Base-by-base conservation (phyloP, 1,140 invertebrate species). In the Listronotus oregonensis region DNA sequence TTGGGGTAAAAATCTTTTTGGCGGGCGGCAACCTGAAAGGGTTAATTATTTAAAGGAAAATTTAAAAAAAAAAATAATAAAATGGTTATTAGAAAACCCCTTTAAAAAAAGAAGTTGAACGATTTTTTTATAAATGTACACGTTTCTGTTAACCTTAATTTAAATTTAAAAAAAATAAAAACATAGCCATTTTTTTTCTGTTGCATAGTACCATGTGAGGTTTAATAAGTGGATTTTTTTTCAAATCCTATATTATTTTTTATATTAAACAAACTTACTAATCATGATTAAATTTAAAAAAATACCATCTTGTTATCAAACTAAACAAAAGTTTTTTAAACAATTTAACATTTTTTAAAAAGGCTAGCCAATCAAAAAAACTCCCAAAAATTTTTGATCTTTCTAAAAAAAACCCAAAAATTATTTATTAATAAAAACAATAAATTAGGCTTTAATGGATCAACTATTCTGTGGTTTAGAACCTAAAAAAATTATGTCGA, bases 1-100 rank as follows among this genome's bases (percentile, higher is more conserved):
- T 68, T 85, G 84, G 27, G 85, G 82, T 40, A 86, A 68, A 68
- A 86, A 74, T 73, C 82, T 84, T 70, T 86, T 73, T 88, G 85
- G 7, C 84, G 80, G 68, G 86, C 86, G 61, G 83, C 84, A 63
- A 87, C 85, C 86, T 87, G 70, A 46, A 46, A 32, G 32, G n/a
- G n/a, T 27, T 2, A 57, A 7, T 12, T 7, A n/a, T 6, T 9
- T 44, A 44, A 39, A 8, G 12, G 7, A 39, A 46, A 6, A 9
- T 9, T 9, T n/a, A 46, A 9, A 46, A 7, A 7, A 46, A 14
- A 14, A 6, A 12, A 44, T 34, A 34, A 34, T 9, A 6, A 34
- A 5, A 34, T 34, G 32, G 32, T 34, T 34, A 34, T 34, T 34
- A 34, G 32, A 34, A 34, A 34, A 34, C 5, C 9, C n/a, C 9